Percentiles rank a stretch among this genome's conserved stretches.
Conservation (phyloP, 2,888 invertebrate species). For the Melieria omissa region DNA sequence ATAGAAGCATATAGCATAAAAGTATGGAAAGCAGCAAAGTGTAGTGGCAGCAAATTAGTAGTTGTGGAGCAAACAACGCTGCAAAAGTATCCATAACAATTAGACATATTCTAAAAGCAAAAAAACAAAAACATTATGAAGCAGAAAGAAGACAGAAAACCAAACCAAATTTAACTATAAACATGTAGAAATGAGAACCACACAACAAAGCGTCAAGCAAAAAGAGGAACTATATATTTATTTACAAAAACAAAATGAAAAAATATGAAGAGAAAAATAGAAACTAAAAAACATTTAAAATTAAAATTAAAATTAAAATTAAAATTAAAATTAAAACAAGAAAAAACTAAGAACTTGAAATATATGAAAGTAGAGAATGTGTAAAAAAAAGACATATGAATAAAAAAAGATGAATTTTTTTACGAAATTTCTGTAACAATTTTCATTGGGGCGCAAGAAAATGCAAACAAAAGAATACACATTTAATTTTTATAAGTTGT, state of each 20-base stretch:
- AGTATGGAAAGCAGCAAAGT: not conserved
- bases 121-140: not conserved
- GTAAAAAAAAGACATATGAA: not conserved
- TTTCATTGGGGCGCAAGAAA: slow-evolving; percentile 12
- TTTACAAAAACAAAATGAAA: slow-evolving; percentile 19
- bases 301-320: no score
- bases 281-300: not conserved
- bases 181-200: not conserved
- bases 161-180: not conserved
- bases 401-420: slow-evolving; percentile 5
- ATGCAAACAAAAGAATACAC: not conserved
- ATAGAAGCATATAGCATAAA: slow-evolving; percentile 13
- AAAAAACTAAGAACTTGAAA: no score
- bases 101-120: slow-evolving; percentile 20
- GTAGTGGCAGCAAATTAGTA: not conserved
- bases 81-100: slow-evolving; percentile 15
- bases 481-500: slow-evolving; percentile 14
- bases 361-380: no score
- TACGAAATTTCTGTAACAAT: slow-evolving; percentile 20
- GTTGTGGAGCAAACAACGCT: no score
- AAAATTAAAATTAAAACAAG: no score
- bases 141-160: not conserved
- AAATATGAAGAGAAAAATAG: not conserved
- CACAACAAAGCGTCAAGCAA: not conserved
- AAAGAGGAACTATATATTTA: slow-evolving; percentile 16